phyloP scores from a whole-genome alignment of 2,797 vertebrate genomes.

The Xenentodon cancila region DNA sequence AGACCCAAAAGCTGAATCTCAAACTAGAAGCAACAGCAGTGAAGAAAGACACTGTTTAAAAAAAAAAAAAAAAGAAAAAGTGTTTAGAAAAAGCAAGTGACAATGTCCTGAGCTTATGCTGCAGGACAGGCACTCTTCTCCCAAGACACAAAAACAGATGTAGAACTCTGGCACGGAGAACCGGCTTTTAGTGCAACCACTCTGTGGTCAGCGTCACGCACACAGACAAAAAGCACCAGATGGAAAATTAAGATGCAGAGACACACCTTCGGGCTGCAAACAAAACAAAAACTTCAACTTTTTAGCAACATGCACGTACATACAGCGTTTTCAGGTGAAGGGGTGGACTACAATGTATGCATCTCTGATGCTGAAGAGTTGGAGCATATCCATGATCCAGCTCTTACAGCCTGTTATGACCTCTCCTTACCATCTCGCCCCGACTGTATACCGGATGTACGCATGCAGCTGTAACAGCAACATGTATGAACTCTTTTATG shows the following conservation, averaged over 20 bases:
- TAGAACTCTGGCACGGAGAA: constrained; percentile 16
- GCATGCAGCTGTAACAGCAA: too few species aligned
- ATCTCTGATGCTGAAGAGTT: not conserved
- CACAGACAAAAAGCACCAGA: constrained; percentile 5
- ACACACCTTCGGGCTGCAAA: too few species aligned
- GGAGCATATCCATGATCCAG: constrained; percentile 7
- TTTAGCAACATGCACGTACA: not conserved
- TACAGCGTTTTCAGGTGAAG: not conserved
- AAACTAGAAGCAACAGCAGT: not conserved
- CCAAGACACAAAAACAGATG: constrained; percentile 28
- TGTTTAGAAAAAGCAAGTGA: constrained; percentile 10
- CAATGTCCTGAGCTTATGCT: constrained; percentile 12
- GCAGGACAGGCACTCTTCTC: constrained; percentile 17
- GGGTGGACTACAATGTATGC: constrained; percentile 6
- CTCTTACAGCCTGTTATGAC: constrained; percentile 28
- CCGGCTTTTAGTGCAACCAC: constrained; percentile 28
- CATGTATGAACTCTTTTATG: constrained; percentile 4
- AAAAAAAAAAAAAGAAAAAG: not conserved
- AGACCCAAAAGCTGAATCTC: not conserved
- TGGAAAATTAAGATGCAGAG: not conserved
- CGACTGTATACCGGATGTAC: too few species aligned
- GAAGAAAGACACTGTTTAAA: not conserved
- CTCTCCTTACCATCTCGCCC: constrained; percentile 18
- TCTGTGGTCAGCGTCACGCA: constrained; percentile 10
- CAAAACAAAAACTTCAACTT: not conserved